Evolutionary conservation across 2,797 vertebrate genomes (phyloP).

Genomic region (Enteromius fasciolatus): DNA sequence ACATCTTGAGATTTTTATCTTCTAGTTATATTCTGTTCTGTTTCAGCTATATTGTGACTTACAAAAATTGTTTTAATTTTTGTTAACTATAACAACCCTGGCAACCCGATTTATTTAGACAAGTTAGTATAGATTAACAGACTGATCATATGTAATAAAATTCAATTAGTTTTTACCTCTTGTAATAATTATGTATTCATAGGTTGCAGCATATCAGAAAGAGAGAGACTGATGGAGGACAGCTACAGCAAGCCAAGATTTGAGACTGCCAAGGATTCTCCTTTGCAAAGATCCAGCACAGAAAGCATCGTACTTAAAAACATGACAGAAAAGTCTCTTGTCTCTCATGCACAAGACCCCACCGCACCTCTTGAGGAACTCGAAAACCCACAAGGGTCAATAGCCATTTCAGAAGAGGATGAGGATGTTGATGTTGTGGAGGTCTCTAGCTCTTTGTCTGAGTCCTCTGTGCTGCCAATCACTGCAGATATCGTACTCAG

Average conservation of each 20-base stretch:
- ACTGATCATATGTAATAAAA: background rate
- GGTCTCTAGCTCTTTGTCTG: slow-evolving; percentile 33
- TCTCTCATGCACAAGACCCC: background rate
- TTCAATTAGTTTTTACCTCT: background rate
- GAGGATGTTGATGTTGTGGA: slow-evolving; percentile 57
- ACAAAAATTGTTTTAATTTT: background rate
- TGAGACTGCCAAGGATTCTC: background rate
- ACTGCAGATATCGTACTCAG: slow-evolving; percentile 2
- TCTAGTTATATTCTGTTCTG: background rate
- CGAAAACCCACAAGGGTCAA: background rate
- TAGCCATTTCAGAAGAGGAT: slow-evolving; percentile 35
- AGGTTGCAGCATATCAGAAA: background rate
- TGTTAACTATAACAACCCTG: background rate
- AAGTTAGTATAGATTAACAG: background rate
- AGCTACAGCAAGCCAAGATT: background rate
- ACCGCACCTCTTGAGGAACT: background rate
- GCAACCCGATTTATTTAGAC: background rate
- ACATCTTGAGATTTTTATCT: background rate
- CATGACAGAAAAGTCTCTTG: background rate
- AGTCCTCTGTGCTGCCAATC: background rate
- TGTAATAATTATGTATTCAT: background rate
- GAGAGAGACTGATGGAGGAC: background rate
- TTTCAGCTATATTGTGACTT: background rate
- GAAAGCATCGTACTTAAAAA: background rate
- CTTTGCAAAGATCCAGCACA: slow-evolving; percentile 6